phyloP scores from a whole-genome alignment of 2,797 vertebrate species.

The Meriones psammophilus region DNA sequence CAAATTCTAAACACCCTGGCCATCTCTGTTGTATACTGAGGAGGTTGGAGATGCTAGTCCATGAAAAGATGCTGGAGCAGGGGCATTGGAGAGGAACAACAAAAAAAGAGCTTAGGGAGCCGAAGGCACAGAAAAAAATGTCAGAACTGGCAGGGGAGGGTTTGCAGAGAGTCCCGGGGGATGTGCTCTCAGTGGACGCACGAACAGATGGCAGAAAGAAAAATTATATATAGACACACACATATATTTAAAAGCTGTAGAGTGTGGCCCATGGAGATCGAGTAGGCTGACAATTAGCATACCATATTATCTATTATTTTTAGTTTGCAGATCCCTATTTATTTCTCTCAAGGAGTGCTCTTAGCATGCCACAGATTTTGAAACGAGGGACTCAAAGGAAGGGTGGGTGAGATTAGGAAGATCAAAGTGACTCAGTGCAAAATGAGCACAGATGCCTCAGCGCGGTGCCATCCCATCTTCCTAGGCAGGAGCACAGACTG shows the following conservation, averaged over 20 bases:
- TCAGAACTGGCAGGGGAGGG: not conserved
- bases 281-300: conserved; percentile 75
- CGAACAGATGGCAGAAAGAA: conserved; percentile 68
- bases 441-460: conserved; percentile 75
- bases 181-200: conserved; percentile 30
- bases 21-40: not conserved
- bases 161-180: not conserved
- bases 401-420: conserved; percentile 69
- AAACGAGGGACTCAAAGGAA: conserved; percentile 58
- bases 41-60: not conserved
- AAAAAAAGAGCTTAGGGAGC: not conserved
- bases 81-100: not conserved
- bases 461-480: conserved; percentile 51
- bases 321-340: conserved; percentile 79
- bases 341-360: conserved; percentile 63
- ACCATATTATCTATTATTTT: conserved; percentile 83
- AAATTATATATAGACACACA: conserved; percentile 44
- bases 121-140: not conserved
- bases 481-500: not conserved
- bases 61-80: not conserved
- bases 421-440: conserved; percentile 80
- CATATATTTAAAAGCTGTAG: conserved; percentile 50
- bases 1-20: not conserved
- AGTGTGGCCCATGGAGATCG: conserved; percentile 56
- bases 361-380: conserved; percentile 64